phyloP scores from a whole-genome alignment of 1,140 invertebrate species.

The Neodiprion lecontei region DNA sequence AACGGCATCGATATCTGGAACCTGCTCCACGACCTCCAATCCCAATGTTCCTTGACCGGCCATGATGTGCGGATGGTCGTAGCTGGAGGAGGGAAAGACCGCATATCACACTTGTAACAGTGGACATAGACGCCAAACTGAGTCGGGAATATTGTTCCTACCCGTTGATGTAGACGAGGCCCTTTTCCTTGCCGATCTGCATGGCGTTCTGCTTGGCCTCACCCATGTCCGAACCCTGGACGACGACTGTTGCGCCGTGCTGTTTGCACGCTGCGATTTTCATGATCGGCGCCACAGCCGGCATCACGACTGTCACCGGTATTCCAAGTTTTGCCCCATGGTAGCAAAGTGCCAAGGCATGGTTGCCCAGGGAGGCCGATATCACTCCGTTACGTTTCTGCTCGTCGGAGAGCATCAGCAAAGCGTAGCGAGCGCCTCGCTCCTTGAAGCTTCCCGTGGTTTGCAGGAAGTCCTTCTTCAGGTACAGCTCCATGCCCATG shows the following conservation, averaged over 20 bases:
- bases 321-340: conserved; percentile 84
- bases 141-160: conserved; percentile 49
- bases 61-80: conserved; percentile 92
- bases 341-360: conserved; percentile 87
- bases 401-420: conserved; percentile 76
- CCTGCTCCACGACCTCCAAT: conserved; percentile 89
- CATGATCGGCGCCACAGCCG: conserved; percentile 89
- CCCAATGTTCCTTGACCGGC: conserved; percentile 94
- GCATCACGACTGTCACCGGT: conserved; percentile 93
- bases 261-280: conserved; percentile 88
- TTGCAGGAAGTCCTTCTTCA: conserved; percentile 94
- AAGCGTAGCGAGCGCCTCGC: conserved; percentile 85
- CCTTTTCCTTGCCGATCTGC: conserved; percentile 73
- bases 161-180: conserved; percentile 86
- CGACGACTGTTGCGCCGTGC: conserved; percentile 84
- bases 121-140: not conserved
- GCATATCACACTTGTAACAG: not conserved
- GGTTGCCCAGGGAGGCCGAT: conserved; percentile 92
- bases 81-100: conserved; percentile 63
- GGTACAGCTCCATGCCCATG: conserved; percentile 85
- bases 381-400: conserved; percentile 83
- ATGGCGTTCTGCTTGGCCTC: conserved; percentile 85
- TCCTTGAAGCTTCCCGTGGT: conserved; percentile 94
- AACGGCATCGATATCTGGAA: conserved; percentile 76
- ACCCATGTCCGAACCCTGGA: conserved; percentile 84